A percentile compares a stretch with the other conserved stretches of the same genome.
These are phyloP conservation scores for Hypsopygia costalis DNA, from an alignment of 2,888 invertebrate genomes.

Conservation along the genomic window DNA sequence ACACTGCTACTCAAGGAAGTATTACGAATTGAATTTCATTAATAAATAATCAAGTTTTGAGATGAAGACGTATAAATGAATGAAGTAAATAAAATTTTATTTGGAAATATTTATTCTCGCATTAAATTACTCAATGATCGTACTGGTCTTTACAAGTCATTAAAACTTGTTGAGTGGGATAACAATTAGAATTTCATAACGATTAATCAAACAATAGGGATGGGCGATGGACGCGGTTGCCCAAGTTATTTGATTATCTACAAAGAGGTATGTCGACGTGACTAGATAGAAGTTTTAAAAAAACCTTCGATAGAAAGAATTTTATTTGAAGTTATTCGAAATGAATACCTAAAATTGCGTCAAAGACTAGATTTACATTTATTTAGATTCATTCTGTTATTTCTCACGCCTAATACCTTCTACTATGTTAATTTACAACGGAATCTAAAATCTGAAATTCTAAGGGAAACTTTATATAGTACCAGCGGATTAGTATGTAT, in stretches of 20 bases:
- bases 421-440: too few species aligned
- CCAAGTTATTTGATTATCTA: not conserved
- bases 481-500: too few species aligned
- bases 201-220: conserved; percentile 1
- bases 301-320: too few species aligned
- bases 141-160: not conserved
- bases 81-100: not conserved
- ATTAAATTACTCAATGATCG: conserved; percentile 5
- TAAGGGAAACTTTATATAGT: too few species aligned
- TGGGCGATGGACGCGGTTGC: not conserved
- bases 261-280: too few species aligned
- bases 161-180: not conserved
- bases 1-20: not conserved
- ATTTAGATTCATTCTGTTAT: too few species aligned
- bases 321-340: too few species aligned
- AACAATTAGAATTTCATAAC: conserved; percentile 6
- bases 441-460: too few species aligned
- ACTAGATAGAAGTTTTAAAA: too few species aligned
- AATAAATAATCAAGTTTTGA: not conserved
- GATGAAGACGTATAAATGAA: not conserved
- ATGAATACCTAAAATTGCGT: too few species aligned
- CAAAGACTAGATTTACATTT: too few species aligned
- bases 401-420: too few species aligned
- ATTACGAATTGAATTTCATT: not conserved
- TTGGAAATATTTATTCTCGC: not conserved